phyloP scores from a whole-genome alignment of 1,140 invertebrate genomes.

The Orchesella cincta region DNA sequence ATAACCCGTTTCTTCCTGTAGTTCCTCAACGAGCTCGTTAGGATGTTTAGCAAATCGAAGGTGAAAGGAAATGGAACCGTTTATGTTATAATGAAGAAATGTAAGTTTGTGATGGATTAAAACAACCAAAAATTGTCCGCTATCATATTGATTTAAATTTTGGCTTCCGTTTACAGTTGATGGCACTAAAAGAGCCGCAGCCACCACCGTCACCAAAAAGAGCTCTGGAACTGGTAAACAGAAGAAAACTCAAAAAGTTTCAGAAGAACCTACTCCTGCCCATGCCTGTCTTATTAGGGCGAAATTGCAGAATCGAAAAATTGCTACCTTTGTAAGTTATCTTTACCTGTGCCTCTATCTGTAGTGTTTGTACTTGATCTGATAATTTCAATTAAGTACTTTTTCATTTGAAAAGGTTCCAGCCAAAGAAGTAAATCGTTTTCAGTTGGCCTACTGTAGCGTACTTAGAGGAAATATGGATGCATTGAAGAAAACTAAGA shows the following conservation, averaged over 20 bases:
- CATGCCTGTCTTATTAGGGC: conserved; percentile 75
- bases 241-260: conserved; percentile 60
- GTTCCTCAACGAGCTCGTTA: conserved; percentile 59
- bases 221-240: background rate
- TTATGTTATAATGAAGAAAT: conserved; percentile 59
- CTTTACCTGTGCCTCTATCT: background rate
- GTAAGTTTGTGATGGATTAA: conserved; percentile 52
- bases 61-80: conserved; percentile 57
- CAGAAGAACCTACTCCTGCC: conserved; percentile 63
- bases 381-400: background rate
- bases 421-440: conserved; percentile 80
- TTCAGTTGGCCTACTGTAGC: conserved; percentile 80
- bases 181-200: background rate
- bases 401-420: conserved; percentile 61
- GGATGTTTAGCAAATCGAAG: conserved; percentile 58
- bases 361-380: conserved; percentile 33
- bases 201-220: background rate
- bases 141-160: too few relatives aligned
- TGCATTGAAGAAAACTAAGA: conserved; percentile 81
- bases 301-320: conserved; percentile 71
- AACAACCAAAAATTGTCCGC: conserved; percentile 51
- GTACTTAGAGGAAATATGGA: conserved; percentile 81
- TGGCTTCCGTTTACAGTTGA: conserved; percentile 20
- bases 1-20: conserved; percentile 43
- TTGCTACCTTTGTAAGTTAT: conserved; percentile 71